Evolutionary conservation across 2,888 invertebrate genomes (phyloP), one percentile per base, ranked within the genome.

Genomic region (Mallateleia sp.): DNA sequence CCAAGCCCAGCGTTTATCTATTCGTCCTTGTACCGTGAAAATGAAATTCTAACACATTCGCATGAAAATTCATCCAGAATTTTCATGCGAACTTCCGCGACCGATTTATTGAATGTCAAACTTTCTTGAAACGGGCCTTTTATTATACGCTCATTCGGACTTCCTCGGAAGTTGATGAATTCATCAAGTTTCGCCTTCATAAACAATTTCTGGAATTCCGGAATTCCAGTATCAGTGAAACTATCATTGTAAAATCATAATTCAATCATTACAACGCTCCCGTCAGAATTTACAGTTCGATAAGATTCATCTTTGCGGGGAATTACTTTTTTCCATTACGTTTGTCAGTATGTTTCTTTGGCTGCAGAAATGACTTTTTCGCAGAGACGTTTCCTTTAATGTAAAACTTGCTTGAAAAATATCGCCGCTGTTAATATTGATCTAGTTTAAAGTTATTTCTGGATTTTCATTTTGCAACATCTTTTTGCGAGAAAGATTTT

Each of bases 91-190:
- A 85, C 80, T 75, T 24, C 42, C 47, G n/a, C 42, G 56, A 79
- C 45, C 74, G 56, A 85, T 85, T 80, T 80, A 85, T 85, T 85
- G 56, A 32, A 25, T 14, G 60, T 80, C 85, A 75, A 85, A 85
- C 85, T 79, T 85, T 85, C 79, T 54, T 62, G 79, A 69, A 79
- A 60, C 67, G 60, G 79, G 66, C 85, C 79, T 85, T 79, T 84
- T 62, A 85, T 85, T 79, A 85, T 52, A 18, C 77, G 64, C 47
- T 32, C 66, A 77, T 69, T 14, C 45, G 69, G 66, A 38, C 62
- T 69, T n/a, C 22, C 32, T 24, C 79, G 20, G 15, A 85, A 69
- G 74, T 79, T 84, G 60, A 80, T 75, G 75, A 80, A 85, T 85
- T 80, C 80, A 85, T 85, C 79, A 79, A 80, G 69, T 85, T 85